Conservation (phyloP, 2,113 vertebrate species). For the Hymenochirus boettgeri region DNA sequence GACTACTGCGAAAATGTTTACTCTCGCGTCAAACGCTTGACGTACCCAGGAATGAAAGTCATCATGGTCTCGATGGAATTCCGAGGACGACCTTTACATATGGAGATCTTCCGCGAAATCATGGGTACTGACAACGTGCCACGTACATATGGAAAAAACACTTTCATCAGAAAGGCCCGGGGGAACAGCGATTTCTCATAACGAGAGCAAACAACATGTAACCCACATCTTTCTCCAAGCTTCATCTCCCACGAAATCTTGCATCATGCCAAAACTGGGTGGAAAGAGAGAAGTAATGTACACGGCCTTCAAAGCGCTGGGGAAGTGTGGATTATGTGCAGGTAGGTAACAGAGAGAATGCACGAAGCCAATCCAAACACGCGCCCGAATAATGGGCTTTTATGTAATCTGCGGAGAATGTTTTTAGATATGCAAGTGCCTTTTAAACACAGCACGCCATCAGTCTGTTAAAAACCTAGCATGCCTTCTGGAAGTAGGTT, state of each 20-base stretch:
- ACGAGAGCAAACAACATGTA: slow-evolving; percentile 82
- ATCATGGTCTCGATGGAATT: slow-evolving; percentile 99
- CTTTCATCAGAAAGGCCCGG: slow-evolving; percentile 79
- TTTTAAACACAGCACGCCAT: slow-evolving; percentile 63
- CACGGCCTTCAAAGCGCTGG: slow-evolving; percentile 93
- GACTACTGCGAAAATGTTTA: slow-evolving; percentile 93
- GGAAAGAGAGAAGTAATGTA: slow-evolving; percentile 99
- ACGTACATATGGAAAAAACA: slow-evolving; percentile 92
- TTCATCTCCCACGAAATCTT: slow-evolving; percentile 90
- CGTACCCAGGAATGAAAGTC: slow-evolving; percentile 95
- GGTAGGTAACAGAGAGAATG: slow-evolving; percentile 70
- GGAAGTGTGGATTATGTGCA: slow-evolving; percentile 97
- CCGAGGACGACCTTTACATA: slow-evolving; percentile 91
- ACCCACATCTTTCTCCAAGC: slow-evolving; percentile 81
- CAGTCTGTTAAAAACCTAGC: slow-evolving; percentile 62
- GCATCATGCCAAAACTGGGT: slow-evolving; percentile 99
- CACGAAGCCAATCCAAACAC: slow-evolving; percentile 75
- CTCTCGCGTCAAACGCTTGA: slow-evolving; percentile 91
- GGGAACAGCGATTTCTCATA: slow-evolving; percentile 84
- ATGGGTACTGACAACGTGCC: slow-evolving; percentile 87
- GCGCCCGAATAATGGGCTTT: slow-evolving; percentile 77
- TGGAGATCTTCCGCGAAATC: slow-evolving; percentile 95
- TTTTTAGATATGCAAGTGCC: slow-evolving; percentile 59
- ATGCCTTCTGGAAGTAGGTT: slow-evolving; percentile 55
- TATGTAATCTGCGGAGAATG: slow-evolving; percentile 63